Percentiles rank a stretch among this genome's conserved stretches.
These are phyloP conservation scores for Hypomecis punctinalis DNA, from an alignment of 2,888 invertebrate species.

Conservation along the genomic window DNA sequence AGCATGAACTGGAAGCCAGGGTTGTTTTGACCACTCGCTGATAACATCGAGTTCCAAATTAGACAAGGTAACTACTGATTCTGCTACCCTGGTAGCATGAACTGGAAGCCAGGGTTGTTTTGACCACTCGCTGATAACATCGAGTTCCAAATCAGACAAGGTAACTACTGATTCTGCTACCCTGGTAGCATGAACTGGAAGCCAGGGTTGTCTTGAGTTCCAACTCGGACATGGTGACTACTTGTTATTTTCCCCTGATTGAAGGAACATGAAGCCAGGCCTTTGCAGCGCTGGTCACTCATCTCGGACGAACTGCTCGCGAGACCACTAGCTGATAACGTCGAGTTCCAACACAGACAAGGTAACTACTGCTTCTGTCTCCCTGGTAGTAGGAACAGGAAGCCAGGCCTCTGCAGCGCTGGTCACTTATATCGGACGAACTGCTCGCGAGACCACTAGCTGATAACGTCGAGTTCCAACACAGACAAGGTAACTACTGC, in stretches of 20 bases:
- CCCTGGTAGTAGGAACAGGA: no score
- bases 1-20: no score
- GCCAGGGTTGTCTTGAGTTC: no score
- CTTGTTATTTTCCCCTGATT: no score
- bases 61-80: no score
- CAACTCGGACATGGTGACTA: no score
- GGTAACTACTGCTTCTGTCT: no score
- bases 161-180: constrained; percentile 51
- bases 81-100: no score
- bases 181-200: no score
- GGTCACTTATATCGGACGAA: constrained; percentile 97
- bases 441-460: neutral
- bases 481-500: neutral
- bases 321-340: constrained; percentile 66
- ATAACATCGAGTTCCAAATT: no score
- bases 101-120: no score
- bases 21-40: no score
- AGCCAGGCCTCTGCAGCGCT: constrained; percentile 93
- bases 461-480: constrained; percentile 63
- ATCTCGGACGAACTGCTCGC: constrained; percentile 89
- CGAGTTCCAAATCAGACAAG: constrained; percentile 96
- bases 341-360: neutral
- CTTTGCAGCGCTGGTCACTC: constrained; percentile 97
- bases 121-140: constrained; percentile 93
- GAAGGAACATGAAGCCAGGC: constrained; percentile 91